These are phyloP conservation scores for Coreius guichenoti DNA, from an alignment of 2,797 vertebrate genomes.

Conservation along the genomic window DNA sequence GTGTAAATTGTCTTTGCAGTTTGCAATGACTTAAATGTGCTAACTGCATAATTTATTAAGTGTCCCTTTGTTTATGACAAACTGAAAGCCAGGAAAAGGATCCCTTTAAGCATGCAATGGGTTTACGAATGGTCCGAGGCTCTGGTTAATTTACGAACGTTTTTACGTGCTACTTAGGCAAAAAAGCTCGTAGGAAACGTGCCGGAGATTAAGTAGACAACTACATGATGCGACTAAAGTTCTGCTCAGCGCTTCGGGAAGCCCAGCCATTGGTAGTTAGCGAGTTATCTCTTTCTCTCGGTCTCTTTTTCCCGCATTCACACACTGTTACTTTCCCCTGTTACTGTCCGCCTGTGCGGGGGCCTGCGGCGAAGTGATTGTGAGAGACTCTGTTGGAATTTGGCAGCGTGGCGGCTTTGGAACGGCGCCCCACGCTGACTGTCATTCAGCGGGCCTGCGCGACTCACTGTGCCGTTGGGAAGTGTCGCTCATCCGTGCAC, in stretches of 20 bases:
- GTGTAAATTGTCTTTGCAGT: neutral
- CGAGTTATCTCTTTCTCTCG: constrained; percentile 44
- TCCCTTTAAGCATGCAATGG: neutral
- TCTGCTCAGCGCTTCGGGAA: constrained; percentile 13
- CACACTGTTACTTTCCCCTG: constrained; percentile 17
- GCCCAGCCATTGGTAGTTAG: neutral
- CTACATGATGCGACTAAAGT: neutral
- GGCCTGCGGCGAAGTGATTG: constrained; percentile 92
- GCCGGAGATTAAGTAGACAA: neutral
- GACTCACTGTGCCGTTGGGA: constrained; percentile 89
- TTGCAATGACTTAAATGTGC: neutral
- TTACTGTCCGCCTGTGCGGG: constrained; percentile 74
- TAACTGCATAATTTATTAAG: neutral
- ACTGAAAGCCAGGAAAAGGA: neutral
- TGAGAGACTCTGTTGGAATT: constrained; percentile 97
- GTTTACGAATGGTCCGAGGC: neutral
- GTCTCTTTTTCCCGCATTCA: constrained; percentile 3
- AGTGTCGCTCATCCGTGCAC: constrained; percentile 97
- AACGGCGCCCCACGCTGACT: constrained; percentile 95
- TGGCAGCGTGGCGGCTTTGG: constrained; percentile 89
- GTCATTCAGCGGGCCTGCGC: constrained; percentile 90
- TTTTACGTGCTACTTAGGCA: neutral
- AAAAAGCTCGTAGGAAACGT: neutral
- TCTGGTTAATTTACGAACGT: neutral
- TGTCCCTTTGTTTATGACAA: neutral